phyloP scores from a whole-genome alignment of 2,113 vertebrate genomes.

The Octodon degus region DNA sequence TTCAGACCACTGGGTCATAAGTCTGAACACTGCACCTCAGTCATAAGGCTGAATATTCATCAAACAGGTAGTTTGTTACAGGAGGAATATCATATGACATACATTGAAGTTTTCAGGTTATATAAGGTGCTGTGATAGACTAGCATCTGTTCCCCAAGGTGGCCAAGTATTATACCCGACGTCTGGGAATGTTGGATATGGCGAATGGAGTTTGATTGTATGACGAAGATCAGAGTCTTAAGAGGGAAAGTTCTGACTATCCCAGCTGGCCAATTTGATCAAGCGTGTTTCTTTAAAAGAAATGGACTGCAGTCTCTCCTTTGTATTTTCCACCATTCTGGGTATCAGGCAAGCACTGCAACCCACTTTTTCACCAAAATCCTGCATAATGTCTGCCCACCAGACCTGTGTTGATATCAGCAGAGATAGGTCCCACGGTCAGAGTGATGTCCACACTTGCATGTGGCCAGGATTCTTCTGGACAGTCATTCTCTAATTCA shows the following conservation, averaged over 20 bases:
- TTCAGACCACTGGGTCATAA: neutral
- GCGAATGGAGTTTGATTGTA: neutral
- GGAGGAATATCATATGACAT: neutral
- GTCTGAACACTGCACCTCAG: neutral
- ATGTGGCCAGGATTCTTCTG: accelerated
- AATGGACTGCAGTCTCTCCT: accelerated
- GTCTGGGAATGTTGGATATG: neutral
- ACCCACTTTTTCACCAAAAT: neutral
- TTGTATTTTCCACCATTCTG: neutral
- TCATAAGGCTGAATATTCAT: neutral
- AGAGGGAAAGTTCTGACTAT: neutral
- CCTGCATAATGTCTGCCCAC: no score
- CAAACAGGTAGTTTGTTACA: neutral
- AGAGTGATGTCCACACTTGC: accelerated
- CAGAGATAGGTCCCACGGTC: accelerated
- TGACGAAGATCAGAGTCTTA: neutral
- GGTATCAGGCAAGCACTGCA: neutral
- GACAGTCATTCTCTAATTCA: neutral
- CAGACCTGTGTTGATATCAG: neutral
- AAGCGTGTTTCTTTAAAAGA: neutral
- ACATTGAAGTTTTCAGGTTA: neutral
- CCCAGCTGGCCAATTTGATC: accelerated
- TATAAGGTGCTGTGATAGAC: neutral
- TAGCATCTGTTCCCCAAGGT: accelerated
- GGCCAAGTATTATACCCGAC: accelerated